phyloP scores from a whole-genome alignment of 2,113 vertebrate species.

The Scomber scombrus region DNA sequence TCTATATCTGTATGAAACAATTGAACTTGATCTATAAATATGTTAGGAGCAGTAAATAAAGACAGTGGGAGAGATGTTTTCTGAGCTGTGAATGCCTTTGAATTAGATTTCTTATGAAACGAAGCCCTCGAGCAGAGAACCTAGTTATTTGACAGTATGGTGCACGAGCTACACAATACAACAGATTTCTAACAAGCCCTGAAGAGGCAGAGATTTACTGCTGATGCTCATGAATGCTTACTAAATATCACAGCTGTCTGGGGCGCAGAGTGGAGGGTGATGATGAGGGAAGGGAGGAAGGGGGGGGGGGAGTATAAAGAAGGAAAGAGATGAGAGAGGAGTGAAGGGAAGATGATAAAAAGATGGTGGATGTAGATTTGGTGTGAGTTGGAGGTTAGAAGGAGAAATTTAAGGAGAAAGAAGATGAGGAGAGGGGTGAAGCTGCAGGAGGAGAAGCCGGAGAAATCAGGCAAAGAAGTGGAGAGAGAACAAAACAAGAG shows the following conservation, averaged over 20 bases:
- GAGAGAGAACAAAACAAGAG: neutral
- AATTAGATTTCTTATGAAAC: neutral
- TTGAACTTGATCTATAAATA: neutral
- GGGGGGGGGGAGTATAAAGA: neutral
- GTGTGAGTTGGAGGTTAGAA: neutral
- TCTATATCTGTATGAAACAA: neutral
- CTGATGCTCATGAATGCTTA: conserved; percentile 37
- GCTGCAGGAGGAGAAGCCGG: neutral
- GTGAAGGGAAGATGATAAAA: neutral
- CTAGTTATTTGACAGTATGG: neutral
- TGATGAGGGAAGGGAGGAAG: neutral
- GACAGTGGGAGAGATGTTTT: neutral
- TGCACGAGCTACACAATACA: conserved; percentile 9
- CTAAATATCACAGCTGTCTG: conserved; percentile 54
- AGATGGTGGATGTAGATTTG: neutral
- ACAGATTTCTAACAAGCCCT: conserved; percentile 9
- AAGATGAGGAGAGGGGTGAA: neutral
- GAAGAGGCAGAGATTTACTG: conserved; percentile 26
- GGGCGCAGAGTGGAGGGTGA: neutral
- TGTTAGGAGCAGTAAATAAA: neutral
- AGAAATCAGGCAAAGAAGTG: neutral
- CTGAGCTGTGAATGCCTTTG: neutral
- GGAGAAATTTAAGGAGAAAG: neutral
- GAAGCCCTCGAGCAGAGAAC: neutral
- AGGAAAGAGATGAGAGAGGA: neutral